Evolutionary conservation across 64 coral and sea anemone species (phyloP), one percentile per base, ranked within the genome.

Genomic region (Platygyra sinensis): DNA sequence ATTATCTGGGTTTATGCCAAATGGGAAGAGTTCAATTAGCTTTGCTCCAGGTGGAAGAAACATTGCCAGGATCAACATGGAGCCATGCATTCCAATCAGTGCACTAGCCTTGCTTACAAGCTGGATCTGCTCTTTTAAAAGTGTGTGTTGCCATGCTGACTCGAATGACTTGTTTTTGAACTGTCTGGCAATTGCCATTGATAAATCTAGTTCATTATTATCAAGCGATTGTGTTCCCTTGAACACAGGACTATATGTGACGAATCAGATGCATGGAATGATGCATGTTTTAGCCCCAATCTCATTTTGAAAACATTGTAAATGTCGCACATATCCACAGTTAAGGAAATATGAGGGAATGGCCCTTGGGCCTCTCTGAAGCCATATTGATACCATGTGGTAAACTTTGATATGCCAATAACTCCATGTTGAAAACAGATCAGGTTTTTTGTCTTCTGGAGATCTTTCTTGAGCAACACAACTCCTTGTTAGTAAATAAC

Each of bases 371-470:
- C 91, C 31, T 59, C 49, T 10, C 79, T 90, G n/a, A 99, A 99
- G 6, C 97, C 97, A 91, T 96, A 99, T 5, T 99, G 94, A 73
- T 99, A 99, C 97, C 97, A 99, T 52, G 94, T 96, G 80, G 94
- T 94, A 22, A 73, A 90, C n/a, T 99, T 99, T 76, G 91, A 90
- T 85, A 99, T 89, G 10, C 97, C 97, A 76, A 99, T 90, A 11
- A 95, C 52, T 62, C 88, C 89, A 87, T 96, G 54, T 16, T 71
- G 94, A 87, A 99, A 99, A 64, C 97, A 99, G 10, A 73, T 93
- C 91, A 99, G 73, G 2, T 11, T 29, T 18, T 99, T 86, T 33
- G 54, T 65, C 38, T 82, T 63, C 30, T 57, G 33, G 62, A 99
- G 10, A 83, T 98, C 84, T 14, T 54, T 51, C 67, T 93, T 93